Conservation (phyloP, 2,113 vertebrate genomes). For the Heterotilapia buettikoferi region DNA sequence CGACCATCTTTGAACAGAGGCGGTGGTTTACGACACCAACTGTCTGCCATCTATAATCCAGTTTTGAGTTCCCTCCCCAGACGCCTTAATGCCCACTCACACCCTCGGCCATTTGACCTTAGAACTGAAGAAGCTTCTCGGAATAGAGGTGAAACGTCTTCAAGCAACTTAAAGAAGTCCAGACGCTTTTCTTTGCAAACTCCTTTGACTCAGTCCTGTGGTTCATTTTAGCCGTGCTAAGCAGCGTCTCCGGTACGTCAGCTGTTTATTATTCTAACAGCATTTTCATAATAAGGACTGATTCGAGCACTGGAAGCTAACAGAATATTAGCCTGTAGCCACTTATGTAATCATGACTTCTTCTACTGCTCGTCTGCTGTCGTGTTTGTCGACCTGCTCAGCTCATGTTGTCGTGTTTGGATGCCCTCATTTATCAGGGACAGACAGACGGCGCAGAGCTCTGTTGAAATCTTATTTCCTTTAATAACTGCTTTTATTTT, state of each 20-base stretch:
- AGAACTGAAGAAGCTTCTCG: too few species aligned
- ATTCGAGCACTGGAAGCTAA: not conserved
- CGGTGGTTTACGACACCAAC: too few species aligned
- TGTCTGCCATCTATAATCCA: too few species aligned
- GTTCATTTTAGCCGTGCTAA: not conserved
- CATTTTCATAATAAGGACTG: not conserved
- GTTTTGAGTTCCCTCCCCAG: too few species aligned
- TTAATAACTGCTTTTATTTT: not conserved
- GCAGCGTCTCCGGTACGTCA: not conserved
- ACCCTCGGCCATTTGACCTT: too few species aligned
- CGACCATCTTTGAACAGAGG: too few species aligned
- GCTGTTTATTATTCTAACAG: not conserved
- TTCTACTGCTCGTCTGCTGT: not conserved
- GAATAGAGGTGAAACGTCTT: too few species aligned
- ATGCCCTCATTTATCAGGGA: not conserved
- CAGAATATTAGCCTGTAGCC: not conserved
- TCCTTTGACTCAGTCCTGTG: not conserved
- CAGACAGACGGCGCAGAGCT: rapidly evolving
- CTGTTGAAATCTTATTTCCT: not conserved
- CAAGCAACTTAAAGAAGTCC: too few species aligned
- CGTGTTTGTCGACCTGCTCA: not conserved
- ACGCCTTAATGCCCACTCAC: too few species aligned
- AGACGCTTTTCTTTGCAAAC: too few species aligned
- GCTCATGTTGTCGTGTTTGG: not conserved
- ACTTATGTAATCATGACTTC: not conserved